A percentile compares a stretch with the other conserved stretches of the same genome.
Conservation (phyloP, 2,888 invertebrate genomes). For the Lathronympha strigana region DNA sequence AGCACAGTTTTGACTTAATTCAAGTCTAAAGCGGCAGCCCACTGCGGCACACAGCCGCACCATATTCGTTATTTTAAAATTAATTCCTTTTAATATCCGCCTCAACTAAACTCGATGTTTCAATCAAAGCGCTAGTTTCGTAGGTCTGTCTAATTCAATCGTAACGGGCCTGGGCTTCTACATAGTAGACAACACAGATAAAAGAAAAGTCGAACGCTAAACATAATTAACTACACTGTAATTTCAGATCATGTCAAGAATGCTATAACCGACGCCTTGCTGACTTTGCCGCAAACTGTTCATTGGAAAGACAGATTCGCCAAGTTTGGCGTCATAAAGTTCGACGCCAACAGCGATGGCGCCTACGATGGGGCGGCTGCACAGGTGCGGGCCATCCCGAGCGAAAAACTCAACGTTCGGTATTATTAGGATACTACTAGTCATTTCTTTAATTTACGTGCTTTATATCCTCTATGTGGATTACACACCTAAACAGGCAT, state of each 20-base stretch:
- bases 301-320: conserved; percentile 74
- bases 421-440: conserved; percentile 79
- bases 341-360: conserved; percentile 71
- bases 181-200: no score
- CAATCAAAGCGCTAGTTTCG: no score
- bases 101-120: not conserved
- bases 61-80: no score
- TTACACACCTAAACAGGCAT: conserved; percentile 64
- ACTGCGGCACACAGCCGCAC: no score
- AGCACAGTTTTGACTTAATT: no score
- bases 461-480: conserved; percentile 77
- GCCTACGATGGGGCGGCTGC: conserved; percentile 79
- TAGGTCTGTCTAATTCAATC: no score
- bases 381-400: conserved; percentile 79
- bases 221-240: conserved; percentile 2
- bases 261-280: conserved; percentile 68
- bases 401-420: conserved; percentile 78
- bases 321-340: conserved; percentile 79
- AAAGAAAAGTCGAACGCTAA: no score
- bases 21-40: no score
- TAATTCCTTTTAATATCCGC: not conserved
- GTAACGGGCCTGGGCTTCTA: no score
- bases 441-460: conserved; percentile 70
- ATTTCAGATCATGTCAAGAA: conserved; percentile 72
- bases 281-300: conserved; percentile 65